Evolutionary conservation across 1,140 invertebrate species (phyloP).

Genomic region (Macrocentrus cingulum): DNA sequence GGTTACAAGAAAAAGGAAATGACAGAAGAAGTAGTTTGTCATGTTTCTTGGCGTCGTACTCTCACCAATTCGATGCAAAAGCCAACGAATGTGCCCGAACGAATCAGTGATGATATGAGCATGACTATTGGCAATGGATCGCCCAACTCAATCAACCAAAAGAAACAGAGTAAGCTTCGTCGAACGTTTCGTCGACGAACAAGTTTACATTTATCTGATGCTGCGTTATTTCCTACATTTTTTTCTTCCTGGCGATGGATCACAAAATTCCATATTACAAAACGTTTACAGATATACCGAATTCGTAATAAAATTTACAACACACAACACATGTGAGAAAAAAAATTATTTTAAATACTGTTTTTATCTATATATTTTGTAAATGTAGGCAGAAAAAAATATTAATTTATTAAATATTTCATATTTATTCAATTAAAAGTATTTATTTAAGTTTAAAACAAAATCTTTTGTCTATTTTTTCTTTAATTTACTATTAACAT

Average conservation of each 20-base stretch:
- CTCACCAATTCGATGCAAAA: background rate
- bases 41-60: constrained; percentile 24
- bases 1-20: constrained; percentile 16
- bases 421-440: background rate
- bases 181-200: background rate
- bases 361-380: background rate
- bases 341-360: background rate
- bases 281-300: background rate
- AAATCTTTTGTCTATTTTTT: too few relatives aligned
- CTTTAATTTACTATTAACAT: too few relatives aligned
- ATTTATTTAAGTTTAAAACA: background rate
- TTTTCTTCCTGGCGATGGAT: background rate
- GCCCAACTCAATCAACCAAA: background rate
- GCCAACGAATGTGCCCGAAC: background rate
- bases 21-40: constrained; percentile 19
- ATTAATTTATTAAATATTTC: background rate
- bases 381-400: background rate
- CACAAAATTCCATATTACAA: background rate
- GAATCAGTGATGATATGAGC: background rate
- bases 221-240: background rate
- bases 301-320: background rate
- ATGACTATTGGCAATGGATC: background rate
- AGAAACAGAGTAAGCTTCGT: constrained; percentile 2
- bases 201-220: background rate
- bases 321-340: background rate